These are phyloP conservation scores for Bucorvus abyssinicus DNA, from an alignment of 2,797 vertebrate genomes.

Conservation along the genomic window DNA sequence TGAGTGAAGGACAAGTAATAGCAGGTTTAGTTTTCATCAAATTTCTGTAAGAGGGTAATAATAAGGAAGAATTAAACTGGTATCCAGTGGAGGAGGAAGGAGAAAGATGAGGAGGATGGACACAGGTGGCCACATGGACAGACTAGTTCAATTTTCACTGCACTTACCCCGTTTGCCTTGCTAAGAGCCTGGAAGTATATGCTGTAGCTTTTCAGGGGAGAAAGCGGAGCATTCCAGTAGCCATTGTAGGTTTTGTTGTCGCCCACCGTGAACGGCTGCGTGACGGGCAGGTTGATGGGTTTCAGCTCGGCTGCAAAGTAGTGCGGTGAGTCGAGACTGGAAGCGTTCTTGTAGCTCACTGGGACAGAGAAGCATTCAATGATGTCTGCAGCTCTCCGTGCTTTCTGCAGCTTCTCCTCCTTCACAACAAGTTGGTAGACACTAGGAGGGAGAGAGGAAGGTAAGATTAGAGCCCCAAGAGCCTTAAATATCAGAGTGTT, in stretches of 20 bases:
- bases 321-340: constrained; percentile 85
- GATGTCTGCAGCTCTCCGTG: constrained; percentile 86
- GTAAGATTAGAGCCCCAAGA: not conserved
- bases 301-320: constrained; percentile 94
- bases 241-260: constrained; percentile 98
- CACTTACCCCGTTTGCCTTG: constrained; percentile 94
- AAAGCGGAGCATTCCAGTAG: constrained; percentile 95
- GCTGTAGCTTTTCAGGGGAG: constrained; percentile 95
- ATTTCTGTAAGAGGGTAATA: not conserved
- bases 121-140: not conserved
- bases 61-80: not conserved
- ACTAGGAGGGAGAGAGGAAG: constrained; percentile 69
- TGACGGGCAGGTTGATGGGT: constrained; percentile 86
- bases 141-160: not conserved
- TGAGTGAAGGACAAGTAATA: not conserved
- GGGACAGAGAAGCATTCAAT: constrained; percentile 89
- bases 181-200: constrained; percentile 97
- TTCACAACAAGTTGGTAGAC: constrained; percentile 97
- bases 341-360: constrained; percentile 91
- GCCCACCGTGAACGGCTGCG: constrained; percentile 92
- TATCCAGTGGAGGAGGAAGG: not conserved
- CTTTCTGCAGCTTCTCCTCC: constrained; percentile 89
- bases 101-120: not conserved
- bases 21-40: not conserved
- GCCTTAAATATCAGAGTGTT: not conserved